Percentiles rank a stretch among this genome's conserved stretches.
phyloP scores from a whole-genome alignment of 1,140 invertebrate species.

The Carposina sasakii region DNA sequence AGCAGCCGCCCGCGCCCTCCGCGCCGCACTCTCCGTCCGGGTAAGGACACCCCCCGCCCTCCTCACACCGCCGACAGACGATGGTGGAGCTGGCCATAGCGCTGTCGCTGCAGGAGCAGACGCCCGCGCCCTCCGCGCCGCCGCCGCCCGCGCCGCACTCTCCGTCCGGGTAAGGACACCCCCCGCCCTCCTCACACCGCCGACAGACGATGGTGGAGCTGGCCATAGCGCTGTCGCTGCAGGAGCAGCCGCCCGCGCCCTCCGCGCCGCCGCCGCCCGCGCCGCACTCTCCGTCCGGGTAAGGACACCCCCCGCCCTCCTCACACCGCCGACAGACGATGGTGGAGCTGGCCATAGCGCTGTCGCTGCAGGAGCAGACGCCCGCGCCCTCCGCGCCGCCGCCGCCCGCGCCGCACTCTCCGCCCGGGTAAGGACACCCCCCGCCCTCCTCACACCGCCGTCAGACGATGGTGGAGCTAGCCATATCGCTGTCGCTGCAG shows the following conservation, averaged over 20 bases:
- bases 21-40: constrained; percentile 46
- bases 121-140: constrained; percentile 45
- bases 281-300: constrained; percentile 57
- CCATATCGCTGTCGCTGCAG: constrained; percentile 94
- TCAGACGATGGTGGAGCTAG: constrained; percentile 96
- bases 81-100: constrained; percentile 98
- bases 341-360: no score
- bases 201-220: constrained; percentile 96
- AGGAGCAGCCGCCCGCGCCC: constrained; percentile 73
- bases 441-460: no score
- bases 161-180: constrained; percentile 49
- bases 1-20: constrained; percentile 51
- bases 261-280: constrained; percentile 48
- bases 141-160: constrained; percentile 55
- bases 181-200: constrained; percentile 92
- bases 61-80: constrained; percentile 94
- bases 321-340: no score
- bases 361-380: no score
- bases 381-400: constrained; percentile 48
- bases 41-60: no score
- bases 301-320: no score
- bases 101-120: constrained; percentile 86
- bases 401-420: constrained; percentile 50
- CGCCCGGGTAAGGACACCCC: constrained; percentile 46
- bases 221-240: constrained; percentile 94